These are phyloP conservation scores for Phocoena phocoena DNA, from an alignment of 2,113 vertebrate genomes.

Conservation along the genomic window DNA sequence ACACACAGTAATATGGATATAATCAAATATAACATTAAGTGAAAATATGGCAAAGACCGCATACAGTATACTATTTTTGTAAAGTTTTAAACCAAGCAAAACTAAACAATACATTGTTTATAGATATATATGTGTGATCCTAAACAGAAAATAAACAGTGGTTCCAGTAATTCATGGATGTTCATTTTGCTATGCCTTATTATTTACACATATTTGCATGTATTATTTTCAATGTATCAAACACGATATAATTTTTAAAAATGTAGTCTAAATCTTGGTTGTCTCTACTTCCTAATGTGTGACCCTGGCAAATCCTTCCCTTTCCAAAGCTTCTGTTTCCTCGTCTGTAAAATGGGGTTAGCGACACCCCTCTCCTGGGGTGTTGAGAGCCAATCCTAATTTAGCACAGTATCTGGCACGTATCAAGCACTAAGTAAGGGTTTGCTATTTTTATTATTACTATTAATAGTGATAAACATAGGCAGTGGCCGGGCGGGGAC, in stretches of 20 bases:
- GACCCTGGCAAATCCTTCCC: not conserved
- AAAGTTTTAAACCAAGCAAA: slow-evolving; percentile 54
- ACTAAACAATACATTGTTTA: slow-evolving; percentile 42
- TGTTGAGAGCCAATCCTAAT: not conserved
- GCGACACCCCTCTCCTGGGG: not conserved
- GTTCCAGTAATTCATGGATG: not conserved
- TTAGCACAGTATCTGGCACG: not conserved
- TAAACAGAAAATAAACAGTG: slow-evolving; percentile 1
- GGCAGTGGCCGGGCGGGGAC: not conserved
- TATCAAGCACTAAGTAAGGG: not conserved
- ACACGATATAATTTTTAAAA: not conserved
- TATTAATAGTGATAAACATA: not conserved
- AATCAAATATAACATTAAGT: not conserved
- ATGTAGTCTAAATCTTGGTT: not conserved
- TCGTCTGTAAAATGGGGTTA: not conserved
- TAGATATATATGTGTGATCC: not conserved
- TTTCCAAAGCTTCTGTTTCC: not conserved
- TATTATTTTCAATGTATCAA: slow-evolving; percentile 16
- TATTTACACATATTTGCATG: not conserved
- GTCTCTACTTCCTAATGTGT: not conserved
- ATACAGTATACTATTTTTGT: not conserved
- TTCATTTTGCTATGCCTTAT: not conserved
- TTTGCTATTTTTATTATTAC: not conserved
- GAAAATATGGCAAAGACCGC: not conserved
- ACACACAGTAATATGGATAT: not conserved